phyloP scores from a whole-genome alignment of 2,797 vertebrate species.

The Eremophila alpestris region DNA sequence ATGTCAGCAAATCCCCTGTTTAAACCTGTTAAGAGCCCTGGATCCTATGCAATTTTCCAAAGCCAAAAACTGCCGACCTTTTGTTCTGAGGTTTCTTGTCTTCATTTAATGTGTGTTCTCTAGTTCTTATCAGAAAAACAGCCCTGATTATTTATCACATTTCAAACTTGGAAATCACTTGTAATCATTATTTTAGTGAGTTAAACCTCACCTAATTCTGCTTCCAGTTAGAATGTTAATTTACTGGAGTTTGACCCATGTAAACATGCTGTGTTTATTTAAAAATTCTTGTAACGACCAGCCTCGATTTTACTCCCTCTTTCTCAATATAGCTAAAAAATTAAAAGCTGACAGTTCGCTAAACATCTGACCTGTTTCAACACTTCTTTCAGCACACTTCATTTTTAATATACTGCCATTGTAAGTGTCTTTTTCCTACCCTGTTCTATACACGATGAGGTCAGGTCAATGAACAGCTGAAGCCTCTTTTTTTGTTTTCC shows the following conservation, averaged over 20 bases:
- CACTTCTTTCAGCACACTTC: not conserved
- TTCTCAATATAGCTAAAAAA: not conserved
- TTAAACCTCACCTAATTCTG: not conserved
- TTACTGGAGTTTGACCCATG: not conserved
- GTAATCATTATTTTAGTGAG: not conserved
- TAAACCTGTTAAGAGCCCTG: not conserved
- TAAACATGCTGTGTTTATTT: not conserved
- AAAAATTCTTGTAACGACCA: not conserved
- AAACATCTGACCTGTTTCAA: not conserved
- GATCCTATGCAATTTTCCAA: not conserved
- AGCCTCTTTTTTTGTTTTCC: constrained; percentile 16
- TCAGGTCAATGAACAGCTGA: constrained; percentile 15
- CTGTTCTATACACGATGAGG: not conserved
- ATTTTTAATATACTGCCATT: constrained; percentile 21
- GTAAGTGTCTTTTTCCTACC: not conserved
- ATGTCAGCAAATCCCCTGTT: not conserved
- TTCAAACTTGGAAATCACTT: not conserved
- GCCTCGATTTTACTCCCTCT: not conserved
- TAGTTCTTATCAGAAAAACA: not conserved
- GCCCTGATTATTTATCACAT: not conserved
- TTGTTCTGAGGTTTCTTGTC: not conserved
- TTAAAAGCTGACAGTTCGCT: not conserved
- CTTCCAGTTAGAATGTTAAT: not conserved
- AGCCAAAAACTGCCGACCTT: not conserved
- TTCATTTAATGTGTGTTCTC: not conserved